Evolutionary conservation across 2,797 vertebrate genomes (phyloP).

Genomic region (Ciconia nigra): DNA sequence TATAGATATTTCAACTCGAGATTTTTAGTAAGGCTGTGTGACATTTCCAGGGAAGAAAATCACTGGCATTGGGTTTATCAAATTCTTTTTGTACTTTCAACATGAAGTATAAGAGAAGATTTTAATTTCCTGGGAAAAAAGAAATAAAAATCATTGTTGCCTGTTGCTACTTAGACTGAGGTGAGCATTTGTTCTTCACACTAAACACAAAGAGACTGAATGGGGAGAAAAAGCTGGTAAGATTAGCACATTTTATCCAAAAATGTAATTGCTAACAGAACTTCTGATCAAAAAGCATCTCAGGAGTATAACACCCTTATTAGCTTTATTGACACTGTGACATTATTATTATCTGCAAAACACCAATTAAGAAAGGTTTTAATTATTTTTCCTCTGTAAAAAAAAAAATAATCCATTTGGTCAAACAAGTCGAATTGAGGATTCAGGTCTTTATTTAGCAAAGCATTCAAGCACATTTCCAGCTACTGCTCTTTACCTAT

Average conservation of each 20-base stretch:
- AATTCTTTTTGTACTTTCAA: neutral
- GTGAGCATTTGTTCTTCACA: neutral
- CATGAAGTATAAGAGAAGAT: neutral
- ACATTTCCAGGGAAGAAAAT: neutral
- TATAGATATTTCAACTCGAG: neutral
- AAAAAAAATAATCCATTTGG: neutral
- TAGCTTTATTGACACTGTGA: neutral
- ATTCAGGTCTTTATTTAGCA: neutral
- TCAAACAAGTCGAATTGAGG: neutral
- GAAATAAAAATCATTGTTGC: neutral
- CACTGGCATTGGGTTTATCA: neutral
- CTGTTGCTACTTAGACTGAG: neutral
- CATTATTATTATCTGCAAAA: neutral
- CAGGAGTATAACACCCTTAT: neutral
- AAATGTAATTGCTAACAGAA: neutral
- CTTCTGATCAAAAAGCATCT: neutral
- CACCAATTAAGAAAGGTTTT: neutral
- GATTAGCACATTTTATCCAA: neutral
- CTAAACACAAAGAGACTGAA: neutral
- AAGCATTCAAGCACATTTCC: neutral
- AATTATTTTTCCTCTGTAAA: neutral
- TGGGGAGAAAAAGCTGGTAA: fast-evolving
- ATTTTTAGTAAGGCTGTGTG: neutral
- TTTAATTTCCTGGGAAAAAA: neutral
- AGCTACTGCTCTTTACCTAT: neutral